Percentiles rank a stretch among this genome's conserved stretches.
phyloP scores from a whole-genome alignment of 2,113 vertebrate genomes.

The Limanda limanda region DNA sequence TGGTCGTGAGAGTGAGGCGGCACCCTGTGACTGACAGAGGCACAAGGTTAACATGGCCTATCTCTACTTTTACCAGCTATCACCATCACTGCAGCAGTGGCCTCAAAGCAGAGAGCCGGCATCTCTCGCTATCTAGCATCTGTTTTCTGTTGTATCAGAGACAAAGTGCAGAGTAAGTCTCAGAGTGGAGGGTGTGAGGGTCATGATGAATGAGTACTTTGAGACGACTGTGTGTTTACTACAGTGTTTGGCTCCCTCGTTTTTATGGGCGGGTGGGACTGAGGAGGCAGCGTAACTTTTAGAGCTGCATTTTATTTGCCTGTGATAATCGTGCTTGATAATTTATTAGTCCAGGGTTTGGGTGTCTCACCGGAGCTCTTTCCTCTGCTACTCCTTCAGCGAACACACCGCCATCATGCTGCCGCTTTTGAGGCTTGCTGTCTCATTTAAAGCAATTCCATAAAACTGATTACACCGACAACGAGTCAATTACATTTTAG shows the following conservation, averaged over 20 bases:
- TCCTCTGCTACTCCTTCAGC: conserved; percentile 22
- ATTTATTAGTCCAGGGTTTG: conserved; percentile 31
- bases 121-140: conserved; percentile 13
- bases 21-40: conserved; percentile 52
- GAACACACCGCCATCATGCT: conserved; percentile 45
- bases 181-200: not conserved
- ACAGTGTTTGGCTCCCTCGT: conserved; percentile 15
- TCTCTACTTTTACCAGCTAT: conserved; percentile 28
- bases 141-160: conserved; percentile 38
- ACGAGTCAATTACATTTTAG: conserved; percentile 79
- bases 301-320: conserved; percentile 59
- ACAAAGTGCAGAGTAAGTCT: conserved; percentile 3
- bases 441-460: conserved; percentile 75
- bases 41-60: conserved; percentile 45
- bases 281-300: conserved; percentile 23
- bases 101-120: not conserved
- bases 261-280: not conserved
- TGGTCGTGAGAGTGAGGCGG: conserved; percentile 38
- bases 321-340: conserved; percentile 47
- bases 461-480: conserved; percentile 74
- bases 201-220: conserved; percentile 41
- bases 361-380: conserved; percentile 49
- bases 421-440: conserved; percentile 65
- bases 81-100: conserved; percentile 3
- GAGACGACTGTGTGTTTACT: conserved; percentile 33